Evolutionary conservation across 2,113 vertebrate species (phyloP), one percentile per base, ranked within the genome.

Genomic region (Centropristis striata): DNA sequence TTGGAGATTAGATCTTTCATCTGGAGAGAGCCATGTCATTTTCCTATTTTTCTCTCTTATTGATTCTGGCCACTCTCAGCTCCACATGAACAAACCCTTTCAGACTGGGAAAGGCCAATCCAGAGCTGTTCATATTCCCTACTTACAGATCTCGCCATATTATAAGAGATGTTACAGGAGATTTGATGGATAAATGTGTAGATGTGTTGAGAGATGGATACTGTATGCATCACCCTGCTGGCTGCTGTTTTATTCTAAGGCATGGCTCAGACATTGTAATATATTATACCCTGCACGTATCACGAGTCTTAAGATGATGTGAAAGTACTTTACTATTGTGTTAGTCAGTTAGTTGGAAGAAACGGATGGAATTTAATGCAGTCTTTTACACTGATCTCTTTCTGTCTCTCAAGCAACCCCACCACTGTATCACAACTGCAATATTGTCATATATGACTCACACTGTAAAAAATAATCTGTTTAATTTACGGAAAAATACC

Each of bases 1-100:
- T 94, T 93, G 93, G 92, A 95, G 95, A 94, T 93, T 94, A 95
- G 92, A 94, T 95, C 93, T 95, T 94, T 94, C 92, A 92, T 93
- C 93, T 94, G 90, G 92, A 93, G 93, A 95, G 91, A 92, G 92
- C 84, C 88, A 91, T 95, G 95, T 94, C 94, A 94, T 95, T 95
- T 95, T 94, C 91, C 90, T 94, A 94, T 95, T 94, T 89, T 94
- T 92, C 93, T 90, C 93, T 91, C 80, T 71, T 95, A 95, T 95
- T 94, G 95, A 95, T 95, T 92, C 92, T 91, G 90, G 90, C 91
- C 92, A 86, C 91, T 94, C 92, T 93, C 88, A 93, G 91, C 92
- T 93, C 90, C 89, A 88, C 91, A 89, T 91, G 92, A 92, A 88
- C 88, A 85, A 89, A 94, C 91, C 90, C 94, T 78, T 92, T 93